These are phyloP conservation scores for Punctoribates punctum DNA, from an alignment of 2,888 invertebrate genomes.

Conservation along the genomic window DNA sequence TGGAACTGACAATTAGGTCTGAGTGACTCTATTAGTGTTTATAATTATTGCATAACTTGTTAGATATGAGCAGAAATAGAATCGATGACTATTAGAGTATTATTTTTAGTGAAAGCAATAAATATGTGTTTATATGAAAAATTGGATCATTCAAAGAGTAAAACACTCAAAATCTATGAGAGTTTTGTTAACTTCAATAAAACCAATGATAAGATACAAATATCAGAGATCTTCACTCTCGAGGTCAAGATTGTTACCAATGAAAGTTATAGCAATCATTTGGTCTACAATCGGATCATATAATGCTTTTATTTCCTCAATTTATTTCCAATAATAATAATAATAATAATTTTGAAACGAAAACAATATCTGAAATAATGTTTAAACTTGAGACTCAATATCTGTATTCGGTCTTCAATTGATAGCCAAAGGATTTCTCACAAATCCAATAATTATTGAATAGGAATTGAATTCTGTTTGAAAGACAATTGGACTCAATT, in stretches of 20 bases:
- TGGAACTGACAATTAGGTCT: background rate
- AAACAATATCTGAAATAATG: no score
- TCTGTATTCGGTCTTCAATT: no score
- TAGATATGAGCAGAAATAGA: background rate
- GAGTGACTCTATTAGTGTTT: background rate
- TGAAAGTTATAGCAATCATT: conserved; percentile 1
- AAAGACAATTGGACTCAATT: background rate
- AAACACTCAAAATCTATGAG: background rate
- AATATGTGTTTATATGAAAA: background rate
- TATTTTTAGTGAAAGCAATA: conserved; percentile 1
- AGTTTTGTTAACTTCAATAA: background rate
- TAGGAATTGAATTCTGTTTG: no score
- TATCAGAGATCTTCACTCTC: background rate
- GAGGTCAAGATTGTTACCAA: conserved; percentile 14
- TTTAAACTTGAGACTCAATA: no score
- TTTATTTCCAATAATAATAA: background rate
- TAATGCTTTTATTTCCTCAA: background rate
- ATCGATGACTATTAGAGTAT: background rate
- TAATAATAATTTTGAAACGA: background rate
- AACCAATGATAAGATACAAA: conserved; percentile 12
- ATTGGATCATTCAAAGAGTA: conserved; percentile 7
- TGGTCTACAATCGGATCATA: background rate
- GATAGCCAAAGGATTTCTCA: no score
- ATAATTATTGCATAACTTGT: background rate
- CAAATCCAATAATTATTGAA: no score